Conservation (phyloP, 2,888 invertebrate species). For the Galerucella pusilla region DNA sequence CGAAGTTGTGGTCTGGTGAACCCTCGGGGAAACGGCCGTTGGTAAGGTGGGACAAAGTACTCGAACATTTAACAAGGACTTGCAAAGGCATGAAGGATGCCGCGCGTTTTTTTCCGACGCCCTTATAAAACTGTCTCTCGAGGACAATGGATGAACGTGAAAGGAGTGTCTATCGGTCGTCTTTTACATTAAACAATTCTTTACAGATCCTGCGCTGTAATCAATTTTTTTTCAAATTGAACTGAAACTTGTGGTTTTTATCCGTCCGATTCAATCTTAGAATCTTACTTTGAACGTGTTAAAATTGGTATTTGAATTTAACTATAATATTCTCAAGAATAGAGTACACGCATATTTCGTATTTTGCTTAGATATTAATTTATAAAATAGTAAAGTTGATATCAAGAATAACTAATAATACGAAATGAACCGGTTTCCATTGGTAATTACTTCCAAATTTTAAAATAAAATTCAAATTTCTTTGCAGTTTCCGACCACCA, state of each 20-base stretch:
- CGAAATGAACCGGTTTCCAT: too few species aligned
- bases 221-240: background rate
- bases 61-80: slow-evolving; percentile 41
- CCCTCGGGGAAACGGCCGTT: slow-evolving; percentile 24
- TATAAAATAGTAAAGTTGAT: too few species aligned
- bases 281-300: too few species aligned
- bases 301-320: too few species aligned
- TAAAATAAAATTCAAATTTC: too few species aligned
- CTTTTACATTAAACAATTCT: slow-evolving; percentile 29
- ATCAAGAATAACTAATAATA: too few species aligned
- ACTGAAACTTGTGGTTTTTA: background rate
- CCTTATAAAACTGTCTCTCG: slow-evolving; percentile 45
- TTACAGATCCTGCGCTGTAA: slow-evolving; percentile 5
- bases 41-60: slow-evolving; percentile 36
- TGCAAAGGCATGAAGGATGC: slow-evolving; percentile 43
- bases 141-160: slow-evolving; percentile 41
- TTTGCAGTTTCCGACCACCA: too few species aligned
- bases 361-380: too few species aligned
- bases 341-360: too few species aligned
- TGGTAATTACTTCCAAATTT: too few species aligned
- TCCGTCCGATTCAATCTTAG: too few species aligned
- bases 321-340: too few species aligned
- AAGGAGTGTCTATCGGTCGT: slow-evolving; percentile 28
- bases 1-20: background rate
- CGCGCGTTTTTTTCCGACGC: slow-evolving; percentile 40